Conservation (phyloP, 2,113 vertebrate species). For the Spermophilus dauricus region DNA sequence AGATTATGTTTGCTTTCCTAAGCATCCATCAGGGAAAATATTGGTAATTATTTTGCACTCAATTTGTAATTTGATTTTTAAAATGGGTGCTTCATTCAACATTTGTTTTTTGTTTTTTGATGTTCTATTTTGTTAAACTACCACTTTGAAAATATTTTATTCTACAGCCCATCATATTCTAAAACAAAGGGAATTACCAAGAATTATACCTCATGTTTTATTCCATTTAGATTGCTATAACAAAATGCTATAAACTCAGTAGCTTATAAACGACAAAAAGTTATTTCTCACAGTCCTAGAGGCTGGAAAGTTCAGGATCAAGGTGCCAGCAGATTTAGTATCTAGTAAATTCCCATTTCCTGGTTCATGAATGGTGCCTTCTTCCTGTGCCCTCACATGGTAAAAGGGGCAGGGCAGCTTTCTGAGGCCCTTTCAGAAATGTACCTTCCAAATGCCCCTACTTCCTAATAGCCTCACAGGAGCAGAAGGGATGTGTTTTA, state of each 20-base stretch:
- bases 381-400: not conserved
- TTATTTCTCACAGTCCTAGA: not conserved
- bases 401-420: not conserved
- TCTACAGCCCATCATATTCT: not conserved
- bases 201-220: not conserved
- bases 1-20: conserved; percentile 9
- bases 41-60: conserved; percentile 59
- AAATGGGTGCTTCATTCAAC: not conserved
- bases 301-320: not conserved
- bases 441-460: not conserved
- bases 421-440: not conserved
- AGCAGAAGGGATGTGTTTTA: not conserved
- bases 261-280: not conserved
- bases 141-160: conserved; percentile 61
- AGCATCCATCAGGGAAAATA: conserved; percentile 51
- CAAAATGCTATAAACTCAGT: not conserved
- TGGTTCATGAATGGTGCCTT: not conserved
- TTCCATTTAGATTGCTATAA: not conserved
- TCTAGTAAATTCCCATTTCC: not conserved
- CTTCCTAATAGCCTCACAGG: not conserved
- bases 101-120: conserved; percentile 25
- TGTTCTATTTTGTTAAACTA: conserved; percentile 52
- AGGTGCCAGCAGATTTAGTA: not conserved
- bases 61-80: conserved; percentile 61
- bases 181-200: conserved; percentile 53